Conservation (phyloP, 2,888 invertebrate species). For the Lampropteryx suffumata region DNA sequence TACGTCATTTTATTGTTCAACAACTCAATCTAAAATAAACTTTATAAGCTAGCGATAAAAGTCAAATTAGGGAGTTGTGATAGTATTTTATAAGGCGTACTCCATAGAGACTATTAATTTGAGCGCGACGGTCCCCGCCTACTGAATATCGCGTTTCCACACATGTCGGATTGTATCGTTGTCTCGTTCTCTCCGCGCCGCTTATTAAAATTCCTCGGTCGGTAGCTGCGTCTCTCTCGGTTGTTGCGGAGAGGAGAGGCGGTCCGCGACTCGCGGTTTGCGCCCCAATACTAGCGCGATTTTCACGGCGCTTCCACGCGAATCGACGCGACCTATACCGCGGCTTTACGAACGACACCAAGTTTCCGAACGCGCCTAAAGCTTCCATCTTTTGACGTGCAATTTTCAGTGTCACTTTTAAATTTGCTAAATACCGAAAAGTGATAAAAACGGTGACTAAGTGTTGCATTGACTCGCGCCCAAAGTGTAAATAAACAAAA, state of each 20-base stretch:
- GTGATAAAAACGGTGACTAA: conserved; percentile 50
- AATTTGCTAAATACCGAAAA: conserved; percentile 42
- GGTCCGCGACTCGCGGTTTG: conserved; percentile 60
- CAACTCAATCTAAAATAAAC: conserved; percentile 37
- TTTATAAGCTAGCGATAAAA: conserved; percentile 36
- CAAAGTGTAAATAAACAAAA: conserved; percentile 20
- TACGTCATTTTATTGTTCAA: conserved; percentile 57
- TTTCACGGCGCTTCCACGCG: conserved; percentile 78
- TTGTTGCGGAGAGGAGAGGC: conserved; percentile 60
- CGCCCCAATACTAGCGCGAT: conserved; percentile 79
- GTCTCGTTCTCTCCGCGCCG: conserved; percentile 77
- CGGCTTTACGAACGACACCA: conserved; percentile 53
- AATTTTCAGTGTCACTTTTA: conserved; percentile 34
- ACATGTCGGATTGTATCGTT: conserved; percentile 73
- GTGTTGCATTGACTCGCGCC: conserved; percentile 16
- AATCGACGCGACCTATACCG: conserved; percentile 64
- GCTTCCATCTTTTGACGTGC: conserved; percentile 11
- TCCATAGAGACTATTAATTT: conserved; percentile 77
- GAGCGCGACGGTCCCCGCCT: conserved; percentile 81
- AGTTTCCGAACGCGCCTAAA: conserved; percentile 44
- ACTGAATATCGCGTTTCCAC: conserved; percentile 78
- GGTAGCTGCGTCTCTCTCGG: conserved; percentile 77
- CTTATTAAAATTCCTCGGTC: conserved; percentile 81
- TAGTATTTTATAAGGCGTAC: conserved; percentile 70
- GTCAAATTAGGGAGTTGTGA: conserved; percentile 33